Base-by-base conservation (phyloP, 1,140 invertebrate genomes). In the Listronotus bonariensis region DNA sequence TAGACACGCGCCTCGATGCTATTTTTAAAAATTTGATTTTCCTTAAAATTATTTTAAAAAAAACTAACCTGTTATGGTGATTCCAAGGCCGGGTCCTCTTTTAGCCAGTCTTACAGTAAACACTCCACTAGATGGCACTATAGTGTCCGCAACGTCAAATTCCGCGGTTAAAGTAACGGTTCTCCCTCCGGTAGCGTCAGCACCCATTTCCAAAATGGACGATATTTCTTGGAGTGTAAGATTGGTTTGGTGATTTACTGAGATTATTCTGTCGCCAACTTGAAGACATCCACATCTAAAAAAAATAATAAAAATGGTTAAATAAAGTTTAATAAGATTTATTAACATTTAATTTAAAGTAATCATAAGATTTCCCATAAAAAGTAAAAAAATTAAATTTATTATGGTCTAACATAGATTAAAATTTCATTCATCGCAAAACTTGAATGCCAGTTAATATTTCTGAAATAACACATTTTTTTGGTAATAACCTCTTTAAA, bases 121-220 rank as follows among this genome's bases (percentile, higher is more conserved):
- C 0, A 92, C 87, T 7, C 95, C 95, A 70, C 90, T 92, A 10
- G 90, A 89, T 1, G 94, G 92, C 53, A 96, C 90, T 15, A 97
- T 92, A 0, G 92, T 87, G 70, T 96, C 92, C n/a, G 92, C 90
- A 71, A 97, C 92, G 81, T 93, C 93, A 80, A 97, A 97, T 77
- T 97, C 94, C 4, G 92, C 86, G 60, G 89, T 86, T 14, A 88
- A 68, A 42, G 88, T 84, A 2, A 93, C 18, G 67, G 73, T 73
- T 26, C 67, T 49, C 4, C 66, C 56, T 20, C 59, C 67, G 43
- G 65, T 72, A n/a, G 67, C 71, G 48, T 79, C 77, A 18, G 70
- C 77, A 3, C 80, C 77, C 36, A 82, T 59, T 56, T 83, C 82
- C 8, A 82, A 72, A 66, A 83, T 80, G 26, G 79, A 73, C 11